Percentiles rank a stretch among this genome's conserved stretches.
Conservation (phyloP, 2,797 vertebrate species). For the Protosalanx chinensis region DNA sequence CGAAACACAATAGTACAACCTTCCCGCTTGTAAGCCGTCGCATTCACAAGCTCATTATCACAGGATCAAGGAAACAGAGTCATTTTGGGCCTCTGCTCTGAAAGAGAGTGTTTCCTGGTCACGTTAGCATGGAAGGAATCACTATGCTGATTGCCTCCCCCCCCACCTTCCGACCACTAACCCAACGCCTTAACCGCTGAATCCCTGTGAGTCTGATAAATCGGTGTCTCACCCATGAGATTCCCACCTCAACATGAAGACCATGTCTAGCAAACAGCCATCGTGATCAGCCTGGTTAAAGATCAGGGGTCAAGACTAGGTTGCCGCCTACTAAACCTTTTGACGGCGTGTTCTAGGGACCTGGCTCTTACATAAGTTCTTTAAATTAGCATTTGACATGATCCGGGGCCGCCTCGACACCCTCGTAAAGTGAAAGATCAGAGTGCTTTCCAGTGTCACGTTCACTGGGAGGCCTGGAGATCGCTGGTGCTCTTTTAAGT, state of each 20-base stretch:
- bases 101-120: constrained; percentile 26
- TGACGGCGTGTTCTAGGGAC: background rate
- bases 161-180: no score
- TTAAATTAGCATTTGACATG: background rate
- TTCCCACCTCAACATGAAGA: background rate
- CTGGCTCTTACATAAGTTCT: background rate
- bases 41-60: constrained; percentile 49
- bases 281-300: background rate
- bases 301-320: background rate
- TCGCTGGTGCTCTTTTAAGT: constrained; percentile 8
- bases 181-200: no score
- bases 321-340: background rate
- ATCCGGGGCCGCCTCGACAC: background rate
- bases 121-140: constrained; percentile 23
- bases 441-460: constrained; percentile 19
- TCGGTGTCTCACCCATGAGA: background rate
- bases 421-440: constrained; percentile 19
- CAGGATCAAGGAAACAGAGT: constrained; percentile 51
- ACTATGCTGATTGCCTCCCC: no score
- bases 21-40: constrained; percentile 49
- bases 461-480: constrained; percentile 18
- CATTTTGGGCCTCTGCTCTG: constrained; percentile 39
- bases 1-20: constrained; percentile 32
- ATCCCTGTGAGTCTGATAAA: background rate
- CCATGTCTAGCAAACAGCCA: background rate